Evolutionary conservation across 2,797 vertebrate species (phyloP).

Genomic region (Corythornis leucogaster): DNA sequence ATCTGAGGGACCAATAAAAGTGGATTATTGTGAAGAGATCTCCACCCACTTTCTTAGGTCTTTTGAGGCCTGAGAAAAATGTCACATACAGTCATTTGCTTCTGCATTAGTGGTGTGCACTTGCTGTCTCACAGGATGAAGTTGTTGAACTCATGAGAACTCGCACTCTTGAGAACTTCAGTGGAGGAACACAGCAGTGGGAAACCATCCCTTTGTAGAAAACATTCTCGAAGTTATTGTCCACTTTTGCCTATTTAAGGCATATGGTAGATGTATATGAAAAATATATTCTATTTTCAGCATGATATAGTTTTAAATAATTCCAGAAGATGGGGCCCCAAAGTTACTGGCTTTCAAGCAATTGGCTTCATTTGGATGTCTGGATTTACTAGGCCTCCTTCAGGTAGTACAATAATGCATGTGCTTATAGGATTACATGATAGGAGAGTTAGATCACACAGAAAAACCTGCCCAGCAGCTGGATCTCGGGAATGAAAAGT

Average conservation of each 20-base stretch:
- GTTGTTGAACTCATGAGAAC: neutral
- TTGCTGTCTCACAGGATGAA: neutral
- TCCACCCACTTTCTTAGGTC: neutral
- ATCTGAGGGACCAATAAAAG: neutral
- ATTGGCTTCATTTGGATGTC: neutral
- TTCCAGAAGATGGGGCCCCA: neutral
- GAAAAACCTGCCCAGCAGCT: neutral
- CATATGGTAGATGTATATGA: neutral
- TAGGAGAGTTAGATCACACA: neutral
- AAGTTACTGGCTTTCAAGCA: neutral
- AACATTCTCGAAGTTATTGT: neutral
- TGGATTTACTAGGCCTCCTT: neutral
- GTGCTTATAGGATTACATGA: neutral
- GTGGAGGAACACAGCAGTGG: neutral
- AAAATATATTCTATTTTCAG: neutral
- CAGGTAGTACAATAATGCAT: neutral
- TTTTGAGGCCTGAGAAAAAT: neutral
- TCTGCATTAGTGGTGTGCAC: accelerated
- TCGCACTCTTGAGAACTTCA: neutral
- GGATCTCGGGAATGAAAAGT: neutral
- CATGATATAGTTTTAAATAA: neutral
- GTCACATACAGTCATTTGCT: neutral
- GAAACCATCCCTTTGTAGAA: neutral
- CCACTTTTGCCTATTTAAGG: neutral
- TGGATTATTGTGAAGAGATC: neutral